Evolutionary conservation across 2,113 vertebrate genomes (phyloP).

Genomic region (Ammodramus savannarum): DNA sequence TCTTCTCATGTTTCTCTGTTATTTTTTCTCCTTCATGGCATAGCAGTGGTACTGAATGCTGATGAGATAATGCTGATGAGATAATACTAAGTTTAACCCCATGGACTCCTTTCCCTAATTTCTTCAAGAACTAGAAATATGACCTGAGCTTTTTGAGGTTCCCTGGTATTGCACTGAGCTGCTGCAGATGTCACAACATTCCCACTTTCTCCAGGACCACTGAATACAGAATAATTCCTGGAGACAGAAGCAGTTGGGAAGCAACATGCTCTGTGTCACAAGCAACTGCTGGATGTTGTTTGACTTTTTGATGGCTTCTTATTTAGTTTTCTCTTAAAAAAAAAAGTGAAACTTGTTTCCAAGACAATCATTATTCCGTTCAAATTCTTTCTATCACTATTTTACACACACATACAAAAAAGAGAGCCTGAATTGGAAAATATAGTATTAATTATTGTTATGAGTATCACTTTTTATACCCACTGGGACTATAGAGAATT

Average conservation of each 20-base stretch:
- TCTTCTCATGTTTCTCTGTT: constrained; percentile 61
- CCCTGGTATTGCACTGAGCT: background rate
- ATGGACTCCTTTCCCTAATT: background rate
- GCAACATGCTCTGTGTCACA: background rate
- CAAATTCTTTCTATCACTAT: background rate
- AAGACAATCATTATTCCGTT: background rate
- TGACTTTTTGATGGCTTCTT: background rate
- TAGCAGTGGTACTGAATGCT: constrained; percentile 42
- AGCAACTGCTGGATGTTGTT: background rate
- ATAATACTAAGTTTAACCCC: constrained; percentile 51
- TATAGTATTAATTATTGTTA: background rate
- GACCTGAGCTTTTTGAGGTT: constrained; percentile 2
- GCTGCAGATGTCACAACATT: background rate
- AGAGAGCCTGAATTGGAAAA: background rate
- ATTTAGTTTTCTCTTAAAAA: background rate
- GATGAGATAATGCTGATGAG: constrained; percentile 58
- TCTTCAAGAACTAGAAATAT: constrained; percentile 1
- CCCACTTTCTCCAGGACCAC: background rate
- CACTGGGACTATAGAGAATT: background rate
- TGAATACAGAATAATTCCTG: background rate
- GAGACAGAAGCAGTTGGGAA: background rate
- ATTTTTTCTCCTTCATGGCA: constrained; percentile 39
- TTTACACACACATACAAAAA: background rate
- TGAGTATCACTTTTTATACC: background rate
- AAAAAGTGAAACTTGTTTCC: background rate